Evolutionary conservation across 2,797 vertebrate species (phyloP).

Genomic region (Acrocephalus scirpaceus): DNA sequence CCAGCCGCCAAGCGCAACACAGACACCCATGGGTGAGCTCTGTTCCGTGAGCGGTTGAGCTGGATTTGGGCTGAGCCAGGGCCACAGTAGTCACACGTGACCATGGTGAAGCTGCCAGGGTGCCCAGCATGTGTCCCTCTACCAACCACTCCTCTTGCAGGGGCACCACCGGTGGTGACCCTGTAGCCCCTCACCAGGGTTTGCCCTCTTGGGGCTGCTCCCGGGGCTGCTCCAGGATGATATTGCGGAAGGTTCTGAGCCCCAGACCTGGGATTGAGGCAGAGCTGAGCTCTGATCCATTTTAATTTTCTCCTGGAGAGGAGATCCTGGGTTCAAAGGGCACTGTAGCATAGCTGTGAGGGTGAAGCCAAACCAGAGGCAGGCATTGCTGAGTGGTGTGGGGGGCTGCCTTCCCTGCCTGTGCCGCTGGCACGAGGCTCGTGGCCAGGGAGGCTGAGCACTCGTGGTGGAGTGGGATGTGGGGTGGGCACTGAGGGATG

Average conservation of each 20-base stretch:
- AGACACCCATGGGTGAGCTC: neutral
- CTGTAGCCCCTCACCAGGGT: fast-evolving
- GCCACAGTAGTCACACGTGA: fast-evolving
- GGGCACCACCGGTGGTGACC: neutral
- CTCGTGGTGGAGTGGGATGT: fast-evolving
- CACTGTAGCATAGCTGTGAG: fast-evolving
- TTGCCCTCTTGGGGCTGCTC: neutral
- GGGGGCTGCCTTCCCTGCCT: neutral
- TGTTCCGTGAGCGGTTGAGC: fast-evolving
- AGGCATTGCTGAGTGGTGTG: fast-evolving
- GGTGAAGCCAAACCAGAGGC: neutral
- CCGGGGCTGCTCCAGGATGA: fast-evolving
- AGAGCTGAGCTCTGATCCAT: neutral
- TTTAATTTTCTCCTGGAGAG: neutral
- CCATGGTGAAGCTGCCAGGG: fast-evolving
- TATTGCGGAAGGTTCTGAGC: neutral
- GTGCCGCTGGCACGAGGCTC: fast-evolving
- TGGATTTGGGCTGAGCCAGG: neutral
- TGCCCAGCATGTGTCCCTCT: fast-evolving
- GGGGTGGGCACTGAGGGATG: neutral
- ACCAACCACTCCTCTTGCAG: neutral
- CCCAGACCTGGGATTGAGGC: fast-evolving
- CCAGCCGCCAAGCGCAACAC: fast-evolving
- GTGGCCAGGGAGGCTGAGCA: neutral
- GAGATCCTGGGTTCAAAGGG: neutral